Conservation (phyloP, 2,113 vertebrate species). For the Sisor rabdophorus region DNA sequence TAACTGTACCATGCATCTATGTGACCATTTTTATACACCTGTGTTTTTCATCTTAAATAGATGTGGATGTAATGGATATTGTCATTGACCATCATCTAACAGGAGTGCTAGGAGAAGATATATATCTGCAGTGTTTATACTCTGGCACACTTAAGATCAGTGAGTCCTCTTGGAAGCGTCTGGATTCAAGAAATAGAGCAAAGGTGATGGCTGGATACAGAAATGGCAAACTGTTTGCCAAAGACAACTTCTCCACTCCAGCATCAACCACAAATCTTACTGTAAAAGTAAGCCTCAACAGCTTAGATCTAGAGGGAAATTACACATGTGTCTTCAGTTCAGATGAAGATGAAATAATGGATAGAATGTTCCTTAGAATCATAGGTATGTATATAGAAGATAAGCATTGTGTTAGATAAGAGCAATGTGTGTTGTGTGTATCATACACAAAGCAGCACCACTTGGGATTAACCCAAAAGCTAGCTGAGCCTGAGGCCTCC, state of each 20-base stretch:
- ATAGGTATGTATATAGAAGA: conserved; percentile 56
- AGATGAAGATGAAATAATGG: not conserved
- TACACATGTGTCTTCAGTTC: conserved; percentile 61
- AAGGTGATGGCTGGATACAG: conserved; percentile 52
- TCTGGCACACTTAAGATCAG: conserved; percentile 34
- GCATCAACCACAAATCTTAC: conserved; percentile 65
- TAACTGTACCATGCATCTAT: not conserved
- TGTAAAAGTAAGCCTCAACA: conserved; percentile 51
- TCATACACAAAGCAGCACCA: too few species aligned
- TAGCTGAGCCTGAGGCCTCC: too few species aligned
- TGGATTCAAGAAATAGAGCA: conserved; percentile 13
- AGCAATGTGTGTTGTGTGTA: too few species aligned
- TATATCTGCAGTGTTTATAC: conserved; percentile 62
- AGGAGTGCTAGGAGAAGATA: conserved; percentile 59
- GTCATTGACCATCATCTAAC: conserved; percentile 47
- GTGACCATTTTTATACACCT: not conserved
- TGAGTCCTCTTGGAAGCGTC: conserved; percentile 53
- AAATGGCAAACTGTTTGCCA: not conserved
- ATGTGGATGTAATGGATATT: conserved; percentile 1
- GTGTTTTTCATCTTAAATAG: conserved; percentile 14
- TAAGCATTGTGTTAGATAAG: not conserved
- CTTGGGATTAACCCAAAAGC: too few species aligned
- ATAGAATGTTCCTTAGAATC: conserved; percentile 50
- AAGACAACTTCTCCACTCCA: conserved; percentile 43
- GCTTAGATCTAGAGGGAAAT: conserved; percentile 59